phyloP scores from a whole-genome alignment of 2,888 invertebrate species.

The Patella ulyssiponensis region DNA sequence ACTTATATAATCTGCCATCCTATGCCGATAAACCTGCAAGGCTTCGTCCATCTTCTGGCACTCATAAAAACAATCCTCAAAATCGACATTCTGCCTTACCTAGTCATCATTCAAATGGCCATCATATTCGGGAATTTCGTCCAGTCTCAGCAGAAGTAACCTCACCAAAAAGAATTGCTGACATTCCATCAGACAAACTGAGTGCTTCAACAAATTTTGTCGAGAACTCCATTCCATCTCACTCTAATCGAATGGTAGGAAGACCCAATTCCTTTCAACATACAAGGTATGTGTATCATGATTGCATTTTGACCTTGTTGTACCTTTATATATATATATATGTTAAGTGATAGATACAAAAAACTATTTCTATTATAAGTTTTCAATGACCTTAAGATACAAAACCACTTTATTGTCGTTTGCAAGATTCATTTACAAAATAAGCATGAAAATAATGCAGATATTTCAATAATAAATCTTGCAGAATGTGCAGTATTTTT shows the following conservation, averaged over 20 bases:
- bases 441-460: too few species aligned
- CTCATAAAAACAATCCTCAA: neutral
- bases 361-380: too few species aligned
- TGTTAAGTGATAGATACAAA: too few species aligned
- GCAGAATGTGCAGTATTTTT: too few species aligned
- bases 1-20: neutral
- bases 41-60: neutral
- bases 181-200: neutral
- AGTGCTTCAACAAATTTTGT: constrained; percentile 9
- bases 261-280: constrained; percentile 2
- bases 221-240: neutral
- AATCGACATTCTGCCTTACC: constrained; percentile 12
- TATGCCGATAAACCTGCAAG: neutral
- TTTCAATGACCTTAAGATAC: too few species aligned
- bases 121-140: neutral
- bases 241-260: neutral
- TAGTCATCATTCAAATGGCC: constrained; percentile 5
- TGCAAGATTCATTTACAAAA: too few species aligned
- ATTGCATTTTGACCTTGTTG: too few species aligned
- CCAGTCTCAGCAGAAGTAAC: constrained; percentile 9
- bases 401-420: too few species aligned
- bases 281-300: neutral
- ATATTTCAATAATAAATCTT: too few species aligned
- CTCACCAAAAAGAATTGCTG: neutral
- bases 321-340: too few species aligned